phyloP scores from a whole-genome alignment of 92 coral and sea anemone genomes.

The Pocillopora meandrina region DNA sequence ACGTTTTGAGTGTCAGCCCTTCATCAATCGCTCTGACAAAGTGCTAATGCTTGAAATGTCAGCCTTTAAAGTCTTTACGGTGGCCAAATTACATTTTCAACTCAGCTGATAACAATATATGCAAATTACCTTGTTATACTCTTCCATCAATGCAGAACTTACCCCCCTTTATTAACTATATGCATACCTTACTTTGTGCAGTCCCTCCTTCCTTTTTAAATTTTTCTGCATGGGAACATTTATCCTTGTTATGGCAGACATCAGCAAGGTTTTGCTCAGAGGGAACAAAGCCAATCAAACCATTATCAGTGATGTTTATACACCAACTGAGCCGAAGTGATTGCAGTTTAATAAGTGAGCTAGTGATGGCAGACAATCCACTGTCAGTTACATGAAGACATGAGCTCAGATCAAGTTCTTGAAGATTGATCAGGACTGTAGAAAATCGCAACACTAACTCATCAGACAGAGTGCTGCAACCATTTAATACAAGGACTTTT shows the following conservation, averaged over 20 bases:
- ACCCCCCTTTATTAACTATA: too few species aligned
- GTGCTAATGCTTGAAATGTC: too few species aligned
- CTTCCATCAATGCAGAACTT: too few species aligned
- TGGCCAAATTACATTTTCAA: too few species aligned
- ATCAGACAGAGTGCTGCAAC: constrained; percentile 74
- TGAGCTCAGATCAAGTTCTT: constrained; percentile 84
- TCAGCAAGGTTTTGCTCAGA: not conserved
- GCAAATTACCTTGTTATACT: too few species aligned
- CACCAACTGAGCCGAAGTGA: constrained; percentile 81
- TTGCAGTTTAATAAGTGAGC: constrained; percentile 51
- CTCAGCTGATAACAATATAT: too few species aligned
- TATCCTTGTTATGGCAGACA: constrained; percentile 9
- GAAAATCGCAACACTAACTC: constrained; percentile 49
- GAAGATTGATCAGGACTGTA: constrained; percentile 52
- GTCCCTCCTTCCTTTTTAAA: not conserved
- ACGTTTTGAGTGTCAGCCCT: too few species aligned
- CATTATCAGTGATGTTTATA: constrained; percentile 78
- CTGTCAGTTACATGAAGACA: constrained; percentile 73
- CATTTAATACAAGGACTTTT: constrained; percentile 68
- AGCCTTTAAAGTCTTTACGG: too few species aligned
- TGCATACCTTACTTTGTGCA: not conserved
- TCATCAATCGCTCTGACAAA: too few species aligned
- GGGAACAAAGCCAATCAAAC: constrained; percentile 56
- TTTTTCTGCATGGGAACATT: not conserved
- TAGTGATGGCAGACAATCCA: constrained; percentile 58